These are phyloP conservation scores for Rhipidura dahli DNA, from an alignment of 2,113 vertebrate species.

Conservation along the genomic window DNA sequence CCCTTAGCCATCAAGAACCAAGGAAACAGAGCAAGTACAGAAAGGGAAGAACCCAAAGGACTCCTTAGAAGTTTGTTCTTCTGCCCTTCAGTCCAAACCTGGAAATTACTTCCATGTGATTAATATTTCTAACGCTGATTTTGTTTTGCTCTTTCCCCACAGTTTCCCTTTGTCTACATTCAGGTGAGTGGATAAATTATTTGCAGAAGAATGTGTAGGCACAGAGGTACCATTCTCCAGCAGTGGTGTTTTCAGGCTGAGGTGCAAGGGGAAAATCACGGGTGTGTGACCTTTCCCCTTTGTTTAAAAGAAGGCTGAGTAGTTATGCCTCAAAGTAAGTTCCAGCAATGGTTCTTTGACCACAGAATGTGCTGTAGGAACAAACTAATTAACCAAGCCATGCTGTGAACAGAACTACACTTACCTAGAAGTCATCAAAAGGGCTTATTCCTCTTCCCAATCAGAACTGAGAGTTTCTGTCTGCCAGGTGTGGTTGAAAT, in stretches of 20 bases:
- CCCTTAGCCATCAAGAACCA: neutral
- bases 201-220: neutral
- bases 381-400: neutral
- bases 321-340: neutral
- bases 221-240: neutral
- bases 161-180: slow-evolving; percentile 42
- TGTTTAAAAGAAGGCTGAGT: neutral
- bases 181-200: slow-evolving; percentile 5
- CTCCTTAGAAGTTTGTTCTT: neutral
- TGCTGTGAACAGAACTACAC: neutral
- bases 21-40: neutral
- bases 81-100: neutral
- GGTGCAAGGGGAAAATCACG: neutral
- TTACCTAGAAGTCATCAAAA: neutral
- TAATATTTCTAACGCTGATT: neutral
- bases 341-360: neutral
- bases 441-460: neutral
- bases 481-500: neutral
- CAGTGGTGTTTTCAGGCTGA: neutral
- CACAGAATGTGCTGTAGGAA: neutral
- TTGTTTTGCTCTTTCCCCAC: neutral
- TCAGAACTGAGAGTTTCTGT: neutral
- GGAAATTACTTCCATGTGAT: neutral
- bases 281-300: neutral
- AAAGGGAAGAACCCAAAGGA: neutral